phyloP scores from a whole-genome alignment of 2,888 invertebrate species.

The Barypeithes pellucidus region DNA sequence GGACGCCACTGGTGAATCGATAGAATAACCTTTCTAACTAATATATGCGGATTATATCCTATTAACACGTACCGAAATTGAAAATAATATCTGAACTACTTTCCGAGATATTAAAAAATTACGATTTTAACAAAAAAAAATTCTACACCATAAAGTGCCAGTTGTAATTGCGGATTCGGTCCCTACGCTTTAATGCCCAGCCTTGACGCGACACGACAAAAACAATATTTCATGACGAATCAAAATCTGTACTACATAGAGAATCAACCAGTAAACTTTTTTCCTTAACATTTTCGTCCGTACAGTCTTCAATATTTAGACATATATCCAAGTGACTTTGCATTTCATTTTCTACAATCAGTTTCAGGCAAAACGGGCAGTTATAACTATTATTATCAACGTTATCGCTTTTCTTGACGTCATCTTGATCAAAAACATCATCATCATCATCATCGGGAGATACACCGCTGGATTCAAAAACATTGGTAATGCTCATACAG shows the following conservation, averaged over 20 bases:
- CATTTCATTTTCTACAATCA: constrained; percentile 74
- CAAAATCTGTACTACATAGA: constrained; percentile 31
- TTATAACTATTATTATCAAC: constrained; percentile 65
- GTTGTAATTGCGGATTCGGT: no score
- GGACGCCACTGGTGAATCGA: no score
- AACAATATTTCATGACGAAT: not conserved
- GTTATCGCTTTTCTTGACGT: constrained; percentile 64
- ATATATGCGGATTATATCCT: no score
- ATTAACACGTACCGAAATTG: no score
- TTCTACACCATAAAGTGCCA: no score
- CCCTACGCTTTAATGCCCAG: no score
- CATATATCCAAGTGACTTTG: constrained; percentile 76
- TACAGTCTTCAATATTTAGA: constrained; percentile 56
- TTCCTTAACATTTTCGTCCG: constrained; percentile 26
- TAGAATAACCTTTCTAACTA: no score
- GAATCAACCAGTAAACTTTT: constrained; percentile 46
- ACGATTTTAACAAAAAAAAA: no score
- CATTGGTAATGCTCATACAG: constrained; percentile 68
- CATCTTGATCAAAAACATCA: constrained; percentile 53
- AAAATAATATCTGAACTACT: no score
- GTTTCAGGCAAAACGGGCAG: constrained; percentile 77
- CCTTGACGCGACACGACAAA: no score
- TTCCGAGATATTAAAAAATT: no score
- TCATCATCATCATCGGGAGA: constrained; percentile 55
- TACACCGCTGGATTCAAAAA: constrained; percentile 66